These are phyloP conservation scores for Empidonax traillii DNA, from an alignment of 2,113 vertebrate species.

Conservation along the genomic window DNA sequence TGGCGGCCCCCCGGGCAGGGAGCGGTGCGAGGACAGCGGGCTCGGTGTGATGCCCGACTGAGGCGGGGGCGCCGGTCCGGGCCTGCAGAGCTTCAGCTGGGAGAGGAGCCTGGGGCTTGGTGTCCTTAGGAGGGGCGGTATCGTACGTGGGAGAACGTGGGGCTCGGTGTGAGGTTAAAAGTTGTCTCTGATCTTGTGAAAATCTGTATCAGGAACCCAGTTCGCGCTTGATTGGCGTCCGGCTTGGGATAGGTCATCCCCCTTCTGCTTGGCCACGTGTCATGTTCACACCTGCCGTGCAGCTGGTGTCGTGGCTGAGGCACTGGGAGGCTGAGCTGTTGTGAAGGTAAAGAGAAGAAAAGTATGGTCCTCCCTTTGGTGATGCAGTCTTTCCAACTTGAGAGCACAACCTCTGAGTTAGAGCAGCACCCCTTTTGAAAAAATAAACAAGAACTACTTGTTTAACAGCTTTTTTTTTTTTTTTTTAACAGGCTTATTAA, in stretches of 20 bases:
- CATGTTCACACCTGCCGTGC: rapidly evolving
- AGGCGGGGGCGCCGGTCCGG: no score
- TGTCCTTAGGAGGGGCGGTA: no score
- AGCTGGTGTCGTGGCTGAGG: rapidly evolving
- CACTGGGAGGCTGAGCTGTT: not conserved
- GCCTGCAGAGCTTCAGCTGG: not conserved
- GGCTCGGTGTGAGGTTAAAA: not conserved
- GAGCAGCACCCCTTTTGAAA: not conserved
- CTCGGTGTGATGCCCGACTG: not conserved
- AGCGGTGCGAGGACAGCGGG: not conserved
- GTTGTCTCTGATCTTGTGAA: not conserved
- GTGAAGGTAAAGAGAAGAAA: not conserved
- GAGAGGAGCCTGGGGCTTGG: not conserved
- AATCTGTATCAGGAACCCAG: rapidly evolving
- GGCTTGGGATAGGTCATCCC: not conserved
- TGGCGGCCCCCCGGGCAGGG: not conserved
- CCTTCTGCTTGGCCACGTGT: rapidly evolving
- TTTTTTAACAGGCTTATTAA: not conserved
- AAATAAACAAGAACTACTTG: not conserved
- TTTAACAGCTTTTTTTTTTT: not conserved
- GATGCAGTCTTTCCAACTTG: no score
- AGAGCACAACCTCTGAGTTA: not conserved
- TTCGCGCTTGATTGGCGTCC: rapidly evolving
- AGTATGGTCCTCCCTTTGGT: not conserved
- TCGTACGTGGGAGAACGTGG: rapidly evolving